Evolutionary conservation across 2,888 invertebrate species (phyloP).

Genomic region (Tribolium freemani): DNA sequence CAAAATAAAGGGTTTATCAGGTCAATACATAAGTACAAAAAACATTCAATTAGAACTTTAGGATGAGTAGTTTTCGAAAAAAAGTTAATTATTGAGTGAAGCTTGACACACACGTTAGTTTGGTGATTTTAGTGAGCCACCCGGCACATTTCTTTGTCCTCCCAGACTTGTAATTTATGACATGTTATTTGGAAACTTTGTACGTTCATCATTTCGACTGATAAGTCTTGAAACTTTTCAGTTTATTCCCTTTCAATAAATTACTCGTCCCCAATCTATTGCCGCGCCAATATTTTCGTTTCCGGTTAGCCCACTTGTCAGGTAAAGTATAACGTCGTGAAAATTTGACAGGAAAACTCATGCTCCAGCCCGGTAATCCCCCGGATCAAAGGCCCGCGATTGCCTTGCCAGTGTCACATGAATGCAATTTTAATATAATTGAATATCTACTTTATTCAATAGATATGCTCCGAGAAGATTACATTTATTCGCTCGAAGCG

Average conservation of each 20-base stretch:
- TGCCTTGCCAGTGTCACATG: conserved; percentile 16
- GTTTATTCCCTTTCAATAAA: conserved; percentile 2
- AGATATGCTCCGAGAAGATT: not conserved
- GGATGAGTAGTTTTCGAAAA: too few species aligned
- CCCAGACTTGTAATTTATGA: conserved; percentile 20
- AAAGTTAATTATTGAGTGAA: too few species aligned
- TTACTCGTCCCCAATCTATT: not conserved
- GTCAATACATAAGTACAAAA: too few species aligned
- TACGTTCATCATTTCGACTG: conserved; percentile 22
- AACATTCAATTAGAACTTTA: too few species aligned
- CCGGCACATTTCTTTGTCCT: not conserved
- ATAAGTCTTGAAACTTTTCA: conserved; percentile 9
- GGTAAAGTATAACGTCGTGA: conserved; percentile 9
- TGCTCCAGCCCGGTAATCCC: conserved; percentile 11
- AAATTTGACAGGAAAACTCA: conserved; percentile 24
- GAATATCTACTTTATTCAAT: conserved; percentile 8
- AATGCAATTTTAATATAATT: conserved; percentile 28
- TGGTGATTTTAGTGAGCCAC: too few species aligned
- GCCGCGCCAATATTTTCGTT: not conserved
- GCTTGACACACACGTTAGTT: too few species aligned
- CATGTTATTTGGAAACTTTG: conserved; percentile 21
- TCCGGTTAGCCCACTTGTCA: not conserved
- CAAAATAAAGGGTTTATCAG: too few species aligned
- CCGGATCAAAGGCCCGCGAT: not conserved
- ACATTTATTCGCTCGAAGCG: not conserved